Base-by-base conservation (phyloP, 2,797 vertebrate species). In the Anabacerthia variegaticeps region DNA sequence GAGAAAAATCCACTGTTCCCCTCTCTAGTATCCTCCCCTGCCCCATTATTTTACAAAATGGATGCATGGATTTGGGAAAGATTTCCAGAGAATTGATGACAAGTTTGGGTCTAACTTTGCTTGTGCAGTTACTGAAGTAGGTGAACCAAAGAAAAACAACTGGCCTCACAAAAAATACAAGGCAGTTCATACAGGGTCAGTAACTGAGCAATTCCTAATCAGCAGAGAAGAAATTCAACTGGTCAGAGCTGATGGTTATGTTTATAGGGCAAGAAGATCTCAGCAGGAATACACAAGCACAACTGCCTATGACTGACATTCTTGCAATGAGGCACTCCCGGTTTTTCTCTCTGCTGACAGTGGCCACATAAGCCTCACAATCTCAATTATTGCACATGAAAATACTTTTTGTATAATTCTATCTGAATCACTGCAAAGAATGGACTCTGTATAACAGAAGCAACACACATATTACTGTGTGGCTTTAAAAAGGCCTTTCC, bases 381-480 rank as follows among this genome's bases (percentile, higher is more conserved):
- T 3, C 23, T 77, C 78, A 48, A 15, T 52, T 55, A 41, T 1
- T 36, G 32, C 4, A 5, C 19, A 10, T 56, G 34, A 23, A 39
- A 77, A 26, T 39, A n/a, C 5, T 82, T 83, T 84, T 44, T 17
- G 7, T 7, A 3, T 11, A 58, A 30, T 74, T 87, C 30, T 48
- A 24, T 32, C 14, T 68, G 49, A 80, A 68, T 22, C 11, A 26
- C 10, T 51, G 28, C 44, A 67, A n/a, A 54, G 56, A 90, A 89
- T 27, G 18, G 17, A 62, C 14, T 48, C 27, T 41, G 39, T 9
- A 2, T 14, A 68, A 24, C 17, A 76, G 18, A 66, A 67, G 7
- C 28, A 73, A 68, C 11, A 20, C 9, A 56, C 4, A n/a, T 24
- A 58, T 7, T 62, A n/a, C 14, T 0, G 0, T 4, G 2, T 21